These are phyloP conservation scores for Apocrypta bakeri DNA, from an alignment of 1,140 invertebrate species.

Conservation along the genomic window DNA sequence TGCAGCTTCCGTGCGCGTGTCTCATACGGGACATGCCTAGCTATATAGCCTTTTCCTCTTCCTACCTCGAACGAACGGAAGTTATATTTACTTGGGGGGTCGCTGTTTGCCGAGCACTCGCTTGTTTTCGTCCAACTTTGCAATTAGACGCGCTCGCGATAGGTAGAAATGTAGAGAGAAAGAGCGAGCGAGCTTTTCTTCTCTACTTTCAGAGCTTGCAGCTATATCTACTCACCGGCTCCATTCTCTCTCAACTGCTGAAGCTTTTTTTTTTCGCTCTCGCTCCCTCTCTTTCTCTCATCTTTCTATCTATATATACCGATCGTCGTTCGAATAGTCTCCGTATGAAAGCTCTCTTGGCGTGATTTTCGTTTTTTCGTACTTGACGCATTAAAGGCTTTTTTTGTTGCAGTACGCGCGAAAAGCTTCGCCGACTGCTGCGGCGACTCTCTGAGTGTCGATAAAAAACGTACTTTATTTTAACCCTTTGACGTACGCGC, in stretches of 20 bases:
- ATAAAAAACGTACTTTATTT: conserved; percentile 23
- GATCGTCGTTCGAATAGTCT: not conserved
- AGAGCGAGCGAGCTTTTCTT: not conserved
- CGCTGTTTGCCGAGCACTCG: conserved; percentile 67
- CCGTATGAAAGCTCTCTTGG: not conserved
- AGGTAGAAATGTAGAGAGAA: conserved; percentile 51
- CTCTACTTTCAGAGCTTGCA: not conserved
- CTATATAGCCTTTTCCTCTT: conserved; percentile 11
- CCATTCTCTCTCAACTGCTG: not conserved
- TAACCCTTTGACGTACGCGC: not conserved
- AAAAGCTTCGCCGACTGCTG: not conserved
- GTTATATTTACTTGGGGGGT: conserved; percentile 66
- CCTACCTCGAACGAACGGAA: conserved; percentile 62
- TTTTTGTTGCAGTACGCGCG: not conserved
- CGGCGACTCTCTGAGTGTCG: not conserved
- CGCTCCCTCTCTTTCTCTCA: not conserved
- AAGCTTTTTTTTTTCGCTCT: not conserved
- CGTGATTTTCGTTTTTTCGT: conserved; percentile 16
- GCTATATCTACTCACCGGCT: not conserved
- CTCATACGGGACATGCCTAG: not conserved
- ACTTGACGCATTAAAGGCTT: conserved; percentile 1
- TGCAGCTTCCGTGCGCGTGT: not conserved
- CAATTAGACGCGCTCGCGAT: conserved; percentile 64
- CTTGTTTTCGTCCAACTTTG: conserved; percentile 69
- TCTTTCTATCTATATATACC: not conserved